These are phyloP conservation scores for Cotesia glomerata DNA, from an alignment of 1,140 invertebrate species.

Conservation along the genomic window DNA sequence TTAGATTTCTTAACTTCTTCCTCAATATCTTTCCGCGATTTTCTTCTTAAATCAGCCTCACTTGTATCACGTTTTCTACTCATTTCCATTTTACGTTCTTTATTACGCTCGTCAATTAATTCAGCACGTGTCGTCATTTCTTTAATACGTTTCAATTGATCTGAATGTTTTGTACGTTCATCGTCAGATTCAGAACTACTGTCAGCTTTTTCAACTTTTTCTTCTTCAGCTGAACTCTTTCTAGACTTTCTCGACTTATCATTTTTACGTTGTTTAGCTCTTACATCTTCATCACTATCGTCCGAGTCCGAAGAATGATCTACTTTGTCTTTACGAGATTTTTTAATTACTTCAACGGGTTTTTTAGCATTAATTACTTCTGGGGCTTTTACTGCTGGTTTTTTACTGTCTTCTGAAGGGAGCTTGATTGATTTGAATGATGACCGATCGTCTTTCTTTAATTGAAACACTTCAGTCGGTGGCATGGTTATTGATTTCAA, in stretches of 20 bases:
- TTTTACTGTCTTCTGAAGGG: constrained; percentile 52
- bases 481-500: constrained; percentile 46
- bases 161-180: constrained; percentile 47
- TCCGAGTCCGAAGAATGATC: constrained; percentile 62
- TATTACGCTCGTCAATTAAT: constrained; percentile 48
- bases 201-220: constrained; percentile 55
- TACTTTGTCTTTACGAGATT: constrained; percentile 58
- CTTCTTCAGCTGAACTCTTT: constrained; percentile 55
- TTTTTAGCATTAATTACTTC: constrained; percentile 50
- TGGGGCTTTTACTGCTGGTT: constrained; percentile 40
- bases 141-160: constrained; percentile 50
- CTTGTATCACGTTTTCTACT: constrained; percentile 56
- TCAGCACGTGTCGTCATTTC: constrained; percentile 34
- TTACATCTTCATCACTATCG: constrained; percentile 59
- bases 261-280: constrained; percentile 57
- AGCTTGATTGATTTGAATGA: constrained; percentile 40
- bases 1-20: constrained; percentile 63
- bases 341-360: constrained; percentile 55
- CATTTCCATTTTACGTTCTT: constrained; percentile 52
- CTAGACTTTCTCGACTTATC: constrained; percentile 54
- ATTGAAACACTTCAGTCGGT: constrained; percentile 48
- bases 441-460: constrained; percentile 56
- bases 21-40: constrained; percentile 56
- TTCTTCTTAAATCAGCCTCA: constrained; percentile 61
- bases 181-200: constrained; percentile 58